A percentile compares a stretch with the other conserved stretches of the same genome.
phyloP scores from a whole-genome alignment of 1,140 invertebrate genomes.

The Heliconius hermathena region DNA sequence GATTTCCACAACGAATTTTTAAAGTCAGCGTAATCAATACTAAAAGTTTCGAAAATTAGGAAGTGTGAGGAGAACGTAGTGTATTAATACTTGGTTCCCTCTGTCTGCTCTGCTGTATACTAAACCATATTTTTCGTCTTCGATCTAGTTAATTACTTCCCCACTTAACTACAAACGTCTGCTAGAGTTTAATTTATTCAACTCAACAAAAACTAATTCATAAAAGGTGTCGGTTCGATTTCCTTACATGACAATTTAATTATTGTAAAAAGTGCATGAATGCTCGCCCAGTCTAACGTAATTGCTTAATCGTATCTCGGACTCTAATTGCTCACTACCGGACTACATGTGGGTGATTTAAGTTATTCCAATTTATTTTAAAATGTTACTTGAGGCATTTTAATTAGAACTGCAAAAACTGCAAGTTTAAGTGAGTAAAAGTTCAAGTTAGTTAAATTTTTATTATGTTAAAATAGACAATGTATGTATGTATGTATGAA shows the following conservation, averaged over 20 bases:
- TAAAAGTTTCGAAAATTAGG: too few species aligned
- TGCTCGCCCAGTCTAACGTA: conserved; percentile 25
- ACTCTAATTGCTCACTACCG: conserved; percentile 33
- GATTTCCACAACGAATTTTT: too few species aligned
- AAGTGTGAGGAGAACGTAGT: too few species aligned
- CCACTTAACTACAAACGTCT: background rate
- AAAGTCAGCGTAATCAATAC: too few species aligned
- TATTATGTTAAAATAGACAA: too few species aligned
- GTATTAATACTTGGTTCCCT: too few species aligned
- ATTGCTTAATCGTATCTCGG: conserved; percentile 28
- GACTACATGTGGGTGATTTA: background rate
- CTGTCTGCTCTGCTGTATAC: too few species aligned
- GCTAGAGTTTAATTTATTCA: background rate
- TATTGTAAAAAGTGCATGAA: conserved; percentile 29
- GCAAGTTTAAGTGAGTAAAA: too few species aligned
- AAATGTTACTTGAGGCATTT: background rate
- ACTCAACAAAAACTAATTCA: background rate
- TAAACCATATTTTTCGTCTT: too few species aligned
- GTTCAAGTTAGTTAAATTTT: too few species aligned
- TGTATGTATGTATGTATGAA: too few species aligned
- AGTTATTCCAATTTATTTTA: background rate
- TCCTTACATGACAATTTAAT: conserved; percentile 25
- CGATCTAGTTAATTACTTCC: background rate
- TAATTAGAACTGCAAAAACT: too few species aligned
- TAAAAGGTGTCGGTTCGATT: conserved; percentile 22